A percentile compares a stretch with the other conserved stretches of the same genome.
Evolutionary conservation across 2,888 invertebrate genomes (phyloP).

Genomic region (Drosophila histrio): DNA sequence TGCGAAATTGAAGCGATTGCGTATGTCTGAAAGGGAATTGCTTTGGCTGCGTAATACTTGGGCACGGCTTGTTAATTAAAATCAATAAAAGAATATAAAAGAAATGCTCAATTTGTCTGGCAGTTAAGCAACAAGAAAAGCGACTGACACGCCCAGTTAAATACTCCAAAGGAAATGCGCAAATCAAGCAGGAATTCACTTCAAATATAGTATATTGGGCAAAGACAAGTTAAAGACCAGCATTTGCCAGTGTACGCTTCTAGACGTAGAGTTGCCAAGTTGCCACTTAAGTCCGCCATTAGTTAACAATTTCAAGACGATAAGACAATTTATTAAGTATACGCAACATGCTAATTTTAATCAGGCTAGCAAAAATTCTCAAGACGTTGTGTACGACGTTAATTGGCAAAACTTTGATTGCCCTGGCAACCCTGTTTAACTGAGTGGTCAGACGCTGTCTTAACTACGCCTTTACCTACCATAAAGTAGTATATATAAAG

Average conservation of each 20-base stretch:
- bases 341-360: conserved; percentile 46
- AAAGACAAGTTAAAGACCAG: too few species aligned
- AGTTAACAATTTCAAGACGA: conserved; percentile 8
- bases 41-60: neutral
- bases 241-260: too few species aligned
- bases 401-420: conserved; percentile 71
- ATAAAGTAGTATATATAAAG: neutral
- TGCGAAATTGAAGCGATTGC: too few species aligned
- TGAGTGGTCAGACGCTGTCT: conserved; percentile 33
- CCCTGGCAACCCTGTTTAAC: conserved; percentile 44
- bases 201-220: too few species aligned
- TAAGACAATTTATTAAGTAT: conserved; percentile 45
- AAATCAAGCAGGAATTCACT: too few species aligned
- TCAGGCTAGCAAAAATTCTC: conserved; percentile 25
- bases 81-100: conserved; percentile 8
- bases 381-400: conserved; percentile 41
- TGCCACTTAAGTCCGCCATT: too few species aligned
- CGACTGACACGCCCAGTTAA: neutral
- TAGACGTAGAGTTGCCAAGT: too few species aligned
- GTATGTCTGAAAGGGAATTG: neutral
- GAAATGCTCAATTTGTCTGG: conserved; percentile 26
- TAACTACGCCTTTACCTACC: neutral
- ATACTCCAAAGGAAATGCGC: neutral
- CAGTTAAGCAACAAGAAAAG: neutral
- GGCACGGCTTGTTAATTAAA: conserved; percentile 8